phyloP scores from a whole-genome alignment of 2,888 invertebrate genomes.

The Syritta pipiens region DNA sequence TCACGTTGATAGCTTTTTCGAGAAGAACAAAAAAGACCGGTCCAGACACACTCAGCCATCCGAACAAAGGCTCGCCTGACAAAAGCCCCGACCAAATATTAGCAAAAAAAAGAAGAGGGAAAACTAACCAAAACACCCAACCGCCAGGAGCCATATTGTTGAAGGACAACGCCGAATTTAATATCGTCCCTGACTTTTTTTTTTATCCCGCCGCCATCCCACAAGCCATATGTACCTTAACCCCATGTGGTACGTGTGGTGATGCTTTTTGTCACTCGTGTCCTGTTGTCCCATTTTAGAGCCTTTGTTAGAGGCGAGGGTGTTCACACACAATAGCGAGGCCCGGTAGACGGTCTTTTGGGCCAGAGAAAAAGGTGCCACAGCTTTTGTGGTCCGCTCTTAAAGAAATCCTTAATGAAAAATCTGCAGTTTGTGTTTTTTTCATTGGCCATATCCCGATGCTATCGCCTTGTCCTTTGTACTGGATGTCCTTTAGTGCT shows the following conservation, averaged over 20 bases:
- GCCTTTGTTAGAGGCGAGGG: slow-evolving; percentile 25
- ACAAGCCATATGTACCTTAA: not conserved
- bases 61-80: not conserved
- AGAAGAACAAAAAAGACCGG: no score
- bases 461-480: not conserved
- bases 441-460: slow-evolving; percentile 1
- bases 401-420: slow-evolving; percentile 50
- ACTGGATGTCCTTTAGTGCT: not conserved
- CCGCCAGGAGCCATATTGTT: no score
- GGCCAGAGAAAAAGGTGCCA: slow-evolving; percentile 3
- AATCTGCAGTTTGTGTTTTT: slow-evolving; percentile 32
- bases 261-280: slow-evolving; percentile 2
- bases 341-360: not conserved
- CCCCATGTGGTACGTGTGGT: slow-evolving; percentile 50
- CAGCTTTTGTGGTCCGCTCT: slow-evolving; percentile 30
- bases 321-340: no score
- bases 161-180: slow-evolving; percentile 43
- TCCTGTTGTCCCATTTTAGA: slow-evolving; percentile 12
- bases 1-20: no score
- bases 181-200: slow-evolving; percentile 42
- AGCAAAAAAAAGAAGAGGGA: slow-evolving; percentile 1
- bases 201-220: not conserved
- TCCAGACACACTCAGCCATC: not conserved
- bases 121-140: slow-evolving; percentile 7
- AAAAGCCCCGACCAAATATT: slow-evolving; percentile 16